Percentiles rank a stretch among this genome's conserved stretches.
Evolutionary conservation across 2,113 vertebrate species (phyloP).

Genomic region (Mastomys natalensis): DNA sequence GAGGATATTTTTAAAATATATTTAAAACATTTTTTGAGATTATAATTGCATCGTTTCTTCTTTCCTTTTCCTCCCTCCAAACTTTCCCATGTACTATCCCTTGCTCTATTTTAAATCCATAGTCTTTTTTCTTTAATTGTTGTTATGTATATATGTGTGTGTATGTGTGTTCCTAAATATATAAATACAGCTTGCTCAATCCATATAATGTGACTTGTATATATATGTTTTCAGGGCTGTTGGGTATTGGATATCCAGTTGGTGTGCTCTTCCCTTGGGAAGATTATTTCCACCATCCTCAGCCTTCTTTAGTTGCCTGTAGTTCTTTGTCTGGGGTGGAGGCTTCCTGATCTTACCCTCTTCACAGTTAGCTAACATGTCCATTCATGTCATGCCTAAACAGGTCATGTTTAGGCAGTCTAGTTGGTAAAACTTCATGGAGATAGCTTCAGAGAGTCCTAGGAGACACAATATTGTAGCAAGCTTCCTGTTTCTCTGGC

Average conservation of each 20-base stretch:
- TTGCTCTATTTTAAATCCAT: not conserved
- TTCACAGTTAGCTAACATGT: not conserved
- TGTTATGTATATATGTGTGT: not conserved
- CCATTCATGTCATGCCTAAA: not conserved
- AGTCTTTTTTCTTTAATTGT: not conserved
- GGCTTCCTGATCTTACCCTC: not conserved
- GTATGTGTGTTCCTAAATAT: not conserved
- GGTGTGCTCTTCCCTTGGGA: not conserved
- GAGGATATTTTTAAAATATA: not conserved
- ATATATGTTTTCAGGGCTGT: not conserved
- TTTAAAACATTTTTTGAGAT: not conserved
- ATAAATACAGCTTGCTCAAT: not conserved
- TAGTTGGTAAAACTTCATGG: not conserved
- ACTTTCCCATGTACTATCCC: not conserved
- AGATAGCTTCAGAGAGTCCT: not conserved
- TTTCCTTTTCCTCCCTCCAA: not conserved
- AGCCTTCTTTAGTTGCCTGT: not conserved
- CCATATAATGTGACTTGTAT: not conserved
- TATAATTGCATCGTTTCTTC: not conserved
- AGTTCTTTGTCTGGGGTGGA: not conserved
- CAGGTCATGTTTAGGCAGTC: not conserved
- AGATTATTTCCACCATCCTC: not conserved
- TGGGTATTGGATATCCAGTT: not conserved
- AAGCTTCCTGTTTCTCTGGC: not conserved
- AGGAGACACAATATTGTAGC: not conserved